phyloP scores from a whole-genome alignment of 2,888 invertebrate species.

The Apamea sordens region DNA sequence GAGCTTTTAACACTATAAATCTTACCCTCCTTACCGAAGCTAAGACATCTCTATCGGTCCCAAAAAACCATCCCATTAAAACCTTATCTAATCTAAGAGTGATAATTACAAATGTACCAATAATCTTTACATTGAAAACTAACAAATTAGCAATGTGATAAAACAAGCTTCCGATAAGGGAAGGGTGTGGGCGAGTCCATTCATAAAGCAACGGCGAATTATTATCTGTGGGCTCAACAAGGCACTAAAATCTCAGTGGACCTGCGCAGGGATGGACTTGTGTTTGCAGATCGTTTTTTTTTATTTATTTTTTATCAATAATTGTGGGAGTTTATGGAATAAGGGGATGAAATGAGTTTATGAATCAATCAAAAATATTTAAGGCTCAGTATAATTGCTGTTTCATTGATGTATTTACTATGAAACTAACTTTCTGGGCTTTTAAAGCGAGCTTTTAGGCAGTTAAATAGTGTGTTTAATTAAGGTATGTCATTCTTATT shows the following conservation, averaged over 20 bases:
- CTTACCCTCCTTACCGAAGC: constrained; percentile 22
- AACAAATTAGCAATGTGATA: constrained; percentile 53
- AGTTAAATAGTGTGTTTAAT: not conserved
- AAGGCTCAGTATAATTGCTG: too few species aligned
- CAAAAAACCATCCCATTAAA: constrained; percentile 43
- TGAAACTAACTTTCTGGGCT: not conserved
- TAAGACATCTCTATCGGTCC: constrained; percentile 41
- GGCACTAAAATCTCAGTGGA: constrained; percentile 36
- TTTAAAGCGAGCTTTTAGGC: not conserved
- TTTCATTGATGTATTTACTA: not conserved
- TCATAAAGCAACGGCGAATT: constrained; percentile 63
- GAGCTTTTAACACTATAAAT: constrained; percentile 48
- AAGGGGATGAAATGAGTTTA: too few species aligned
- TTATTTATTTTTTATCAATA: too few species aligned
- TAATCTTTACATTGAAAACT: constrained; percentile 57
- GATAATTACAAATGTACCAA: constrained; percentile 53
- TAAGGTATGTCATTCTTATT: not conserved
- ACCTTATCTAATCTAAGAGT: constrained; percentile 46
- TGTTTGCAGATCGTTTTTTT: not conserved
- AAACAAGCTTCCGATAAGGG: constrained; percentile 47
- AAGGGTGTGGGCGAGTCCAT: constrained; percentile 62
- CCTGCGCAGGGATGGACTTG: constrained; percentile 14
- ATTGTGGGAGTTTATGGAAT: not conserved
- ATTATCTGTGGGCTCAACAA: constrained; percentile 42
- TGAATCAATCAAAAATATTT: too few species aligned